Evolutionary conservation across 2,113 vertebrate species (phyloP), one percentile per base, ranked within the genome.

Genomic region (Lonchura striata): DNA sequence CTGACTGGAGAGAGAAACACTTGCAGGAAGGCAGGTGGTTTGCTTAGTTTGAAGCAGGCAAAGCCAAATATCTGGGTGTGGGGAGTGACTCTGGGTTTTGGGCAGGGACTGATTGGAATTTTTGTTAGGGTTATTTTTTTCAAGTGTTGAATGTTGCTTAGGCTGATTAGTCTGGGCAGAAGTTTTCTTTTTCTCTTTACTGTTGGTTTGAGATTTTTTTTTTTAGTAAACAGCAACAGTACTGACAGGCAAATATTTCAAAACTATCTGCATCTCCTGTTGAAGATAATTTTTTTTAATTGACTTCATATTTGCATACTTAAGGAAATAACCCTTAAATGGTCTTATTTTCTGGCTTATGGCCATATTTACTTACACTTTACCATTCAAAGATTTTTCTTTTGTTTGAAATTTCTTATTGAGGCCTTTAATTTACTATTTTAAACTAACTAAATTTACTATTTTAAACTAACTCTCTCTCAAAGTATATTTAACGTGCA

Each of bases 381-480:
- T 66, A 35, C n/a, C 27, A 54, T 70, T 94, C 46, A 74, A 39
- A 83, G 24, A n/a, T 84, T 92, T 95, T 90, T 80, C 74, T 92
- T 95, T 96, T 95, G 87, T 96, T 87, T 92, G 46, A 27, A 85
- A 87, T 82, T 77, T 92, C 71, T 92, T 91, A 72, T 96, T 93
- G 92, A 93, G 60, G 90, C 35, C 60, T 94, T 88, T 82, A 92
- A 90, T 92, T 90, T 74, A 94, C 87, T 95, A 85, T 90, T 95
- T 95, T 66, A 79, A 82, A 93, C 59, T 76, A 96, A 80, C 93
- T 77, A 94, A 92, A 90, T 92, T 90, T 74, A 94, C 87, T 95
- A 85, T 90, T 95, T 95, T 66, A 79, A 82, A 93, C 59, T 76
- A 96, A 80, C 93, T 77, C 61, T 84, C 88, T 94, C 81, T 69